phyloP scores from a whole-genome alignment of 2,797 vertebrate genomes.

The Pantherophis vulpinus region DNA sequence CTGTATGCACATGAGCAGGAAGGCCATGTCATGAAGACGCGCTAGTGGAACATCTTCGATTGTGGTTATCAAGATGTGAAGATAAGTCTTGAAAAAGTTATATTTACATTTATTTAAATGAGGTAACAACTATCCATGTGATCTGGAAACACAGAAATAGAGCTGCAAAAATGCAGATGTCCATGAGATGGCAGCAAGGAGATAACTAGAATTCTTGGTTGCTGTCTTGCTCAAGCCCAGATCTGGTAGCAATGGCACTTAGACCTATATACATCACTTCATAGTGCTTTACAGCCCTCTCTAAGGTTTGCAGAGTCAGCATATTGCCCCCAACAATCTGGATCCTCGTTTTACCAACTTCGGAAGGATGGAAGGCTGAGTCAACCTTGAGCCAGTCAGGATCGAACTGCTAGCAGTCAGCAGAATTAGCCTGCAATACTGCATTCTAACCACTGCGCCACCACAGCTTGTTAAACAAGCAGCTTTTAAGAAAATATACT shows the following conservation, averaged over 20 bases:
- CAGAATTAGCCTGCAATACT: too few relatives aligned
- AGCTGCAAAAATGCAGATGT: background rate
- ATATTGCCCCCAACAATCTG: too few relatives aligned
- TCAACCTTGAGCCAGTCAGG: too few relatives aligned
- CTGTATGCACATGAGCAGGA: background rate
- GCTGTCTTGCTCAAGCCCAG: background rate
- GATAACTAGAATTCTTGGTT: background rate
- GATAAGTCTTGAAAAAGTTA: background rate
- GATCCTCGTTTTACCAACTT: too few relatives aligned
- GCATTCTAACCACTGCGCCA: too few relatives aligned
- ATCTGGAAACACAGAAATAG: background rate
- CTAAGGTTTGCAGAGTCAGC: too few relatives aligned
- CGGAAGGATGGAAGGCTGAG: too few relatives aligned
- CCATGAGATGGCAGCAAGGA: background rate
- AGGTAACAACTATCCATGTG: background rate
- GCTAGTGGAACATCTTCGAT: background rate
- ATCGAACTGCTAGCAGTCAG: too few relatives aligned
- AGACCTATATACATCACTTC: too few relatives aligned
- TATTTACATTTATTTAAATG: background rate
- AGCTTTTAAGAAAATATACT: background rate
- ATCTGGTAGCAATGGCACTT: background rate
- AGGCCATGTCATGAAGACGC: background rate
- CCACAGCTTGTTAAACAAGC: background rate
- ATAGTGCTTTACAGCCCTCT: too few relatives aligned
- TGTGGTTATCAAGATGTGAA: background rate